These are phyloP conservation scores for Zaprionus vittiger DNA, from an alignment of 1,140 invertebrate genomes.

Conservation along the genomic window DNA sequence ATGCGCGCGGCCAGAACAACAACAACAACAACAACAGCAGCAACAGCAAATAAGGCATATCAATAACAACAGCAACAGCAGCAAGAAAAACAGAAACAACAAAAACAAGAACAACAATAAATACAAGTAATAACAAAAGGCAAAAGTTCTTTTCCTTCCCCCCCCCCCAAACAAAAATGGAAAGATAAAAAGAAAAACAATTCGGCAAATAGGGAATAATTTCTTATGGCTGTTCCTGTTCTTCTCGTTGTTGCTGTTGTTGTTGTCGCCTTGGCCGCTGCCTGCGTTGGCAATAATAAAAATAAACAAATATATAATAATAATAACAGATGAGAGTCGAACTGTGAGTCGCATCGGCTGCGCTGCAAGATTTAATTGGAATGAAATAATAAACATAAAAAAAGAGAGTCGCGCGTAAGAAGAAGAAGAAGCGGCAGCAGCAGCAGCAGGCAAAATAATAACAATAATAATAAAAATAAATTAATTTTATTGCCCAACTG, in stretches of 20 bases:
- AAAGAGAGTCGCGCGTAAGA: slow-evolving; percentile 57
- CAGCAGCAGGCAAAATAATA: slow-evolving; percentile 65
- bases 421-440: not conserved
- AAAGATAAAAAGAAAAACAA: slow-evolving; percentile 19
- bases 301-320: slow-evolving; percentile 32
- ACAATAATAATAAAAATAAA: slow-evolving; percentile 83
- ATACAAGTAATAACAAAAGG: slow-evolving; percentile 39
- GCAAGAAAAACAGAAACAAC: slow-evolving; percentile 25
- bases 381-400: slow-evolving; percentile 82
- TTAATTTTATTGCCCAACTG: slow-evolving; percentile 72
- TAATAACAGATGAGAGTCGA: slow-evolving; percentile 30
- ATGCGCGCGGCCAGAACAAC: slow-evolving; percentile 50
- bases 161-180: slow-evolving; percentile 17
- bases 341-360: slow-evolving; percentile 13
- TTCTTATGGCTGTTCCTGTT: slow-evolving; percentile 37
- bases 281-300: slow-evolving; percentile 54
- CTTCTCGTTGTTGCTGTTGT: slow-evolving; percentile 7
- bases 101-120: slow-evolving; percentile 35
- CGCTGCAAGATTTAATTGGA: slow-evolving; percentile 76
- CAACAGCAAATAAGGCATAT: slow-evolving; percentile 41
- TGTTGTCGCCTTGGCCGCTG: slow-evolving; percentile 15
- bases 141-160: slow-evolving; percentile 48
- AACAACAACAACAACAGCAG: slow-evolving; percentile 60
- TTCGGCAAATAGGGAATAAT: slow-evolving; percentile 24
- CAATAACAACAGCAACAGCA: slow-evolving; percentile 47